Conservation (phyloP, 2,888 invertebrate species). For the Gastrophysa polygoni region DNA sequence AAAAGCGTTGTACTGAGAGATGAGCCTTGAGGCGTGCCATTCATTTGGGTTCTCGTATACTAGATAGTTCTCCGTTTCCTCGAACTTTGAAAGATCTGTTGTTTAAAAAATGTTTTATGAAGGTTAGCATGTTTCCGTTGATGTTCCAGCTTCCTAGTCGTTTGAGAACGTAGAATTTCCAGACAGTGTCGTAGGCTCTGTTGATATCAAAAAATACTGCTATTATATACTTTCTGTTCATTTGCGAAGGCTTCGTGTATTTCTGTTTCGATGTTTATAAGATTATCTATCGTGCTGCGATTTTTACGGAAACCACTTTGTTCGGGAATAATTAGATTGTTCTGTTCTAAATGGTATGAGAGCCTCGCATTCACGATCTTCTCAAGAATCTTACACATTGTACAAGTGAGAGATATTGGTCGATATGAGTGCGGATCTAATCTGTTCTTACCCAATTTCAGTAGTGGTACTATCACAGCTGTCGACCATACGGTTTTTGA, state of each 20-base stretch:
- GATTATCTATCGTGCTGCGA: not conserved
- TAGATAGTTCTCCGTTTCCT: not conserved
- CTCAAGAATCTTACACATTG: not conserved
- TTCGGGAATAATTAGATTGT: not conserved
- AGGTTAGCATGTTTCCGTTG: slow-evolving; percentile 1
- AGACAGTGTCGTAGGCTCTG: slow-evolving; percentile 3
- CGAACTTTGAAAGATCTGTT: not conserved
- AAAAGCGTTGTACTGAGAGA: not conserved
- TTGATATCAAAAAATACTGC: slow-evolving; percentile 9
- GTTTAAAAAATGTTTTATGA: not conserved
- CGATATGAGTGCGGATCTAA: not conserved
- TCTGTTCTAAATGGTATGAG: not conserved
- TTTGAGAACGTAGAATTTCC: not conserved
- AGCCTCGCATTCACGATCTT: slow-evolving; percentile 5
- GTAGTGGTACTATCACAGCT: not conserved
- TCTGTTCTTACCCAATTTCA: not conserved
- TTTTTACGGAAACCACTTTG: slow-evolving; percentile 4
- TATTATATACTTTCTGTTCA: slow-evolving; percentile 1
- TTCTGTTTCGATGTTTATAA: too few relatives aligned
- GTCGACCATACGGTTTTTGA: not conserved
- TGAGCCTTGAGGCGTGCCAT: not conserved
- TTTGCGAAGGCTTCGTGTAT: slow-evolving; percentile 8
- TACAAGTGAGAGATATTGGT: not conserved
- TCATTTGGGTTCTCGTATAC: not conserved
- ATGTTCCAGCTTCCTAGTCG: not conserved